phyloP scores from a whole-genome alignment of 1,140 invertebrate species.

The Batillaria attramentaria region DNA sequence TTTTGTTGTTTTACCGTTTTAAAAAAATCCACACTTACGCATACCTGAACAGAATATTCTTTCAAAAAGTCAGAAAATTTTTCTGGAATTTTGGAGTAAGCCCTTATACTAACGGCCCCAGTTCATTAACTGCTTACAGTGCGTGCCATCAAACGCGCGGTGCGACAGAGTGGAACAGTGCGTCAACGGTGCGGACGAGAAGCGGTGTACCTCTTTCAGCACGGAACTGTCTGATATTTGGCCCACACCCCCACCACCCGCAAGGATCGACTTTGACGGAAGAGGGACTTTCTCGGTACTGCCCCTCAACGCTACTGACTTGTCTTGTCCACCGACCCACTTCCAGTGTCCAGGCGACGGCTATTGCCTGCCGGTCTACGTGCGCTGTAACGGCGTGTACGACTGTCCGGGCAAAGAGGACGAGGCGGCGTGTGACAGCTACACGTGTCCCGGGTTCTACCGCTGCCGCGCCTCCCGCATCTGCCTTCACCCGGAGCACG shows the following conservation, averaged over 20 bases:
- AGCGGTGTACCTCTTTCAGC: background rate
- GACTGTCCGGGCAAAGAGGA: constrained; percentile 23
- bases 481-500: constrained; percentile 3
- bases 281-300: background rate
- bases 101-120: background rate
- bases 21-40: too few relatives aligned
- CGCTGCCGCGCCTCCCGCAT: background rate
- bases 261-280: background rate
- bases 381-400: constrained; percentile 17
- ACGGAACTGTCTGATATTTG: background rate
- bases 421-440: constrained; percentile 20
- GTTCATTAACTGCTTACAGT: background rate
- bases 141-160: background rate
- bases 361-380: constrained; percentile 14
- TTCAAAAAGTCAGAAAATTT: background rate
- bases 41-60: background rate
- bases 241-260: background rate
- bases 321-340: background rate
- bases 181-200: background rate
- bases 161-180: background rate
- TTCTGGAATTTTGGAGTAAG: background rate
- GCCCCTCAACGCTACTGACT: background rate
- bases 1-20: too few relatives aligned
- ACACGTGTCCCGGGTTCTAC: constrained; percentile 10
- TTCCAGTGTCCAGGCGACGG: background rate